A percentile compares a stretch with the other conserved stretches of the same genome.
Conservation (phyloP, 1,140 invertebrate genomes). For the Chrysopa pallens region DNA sequence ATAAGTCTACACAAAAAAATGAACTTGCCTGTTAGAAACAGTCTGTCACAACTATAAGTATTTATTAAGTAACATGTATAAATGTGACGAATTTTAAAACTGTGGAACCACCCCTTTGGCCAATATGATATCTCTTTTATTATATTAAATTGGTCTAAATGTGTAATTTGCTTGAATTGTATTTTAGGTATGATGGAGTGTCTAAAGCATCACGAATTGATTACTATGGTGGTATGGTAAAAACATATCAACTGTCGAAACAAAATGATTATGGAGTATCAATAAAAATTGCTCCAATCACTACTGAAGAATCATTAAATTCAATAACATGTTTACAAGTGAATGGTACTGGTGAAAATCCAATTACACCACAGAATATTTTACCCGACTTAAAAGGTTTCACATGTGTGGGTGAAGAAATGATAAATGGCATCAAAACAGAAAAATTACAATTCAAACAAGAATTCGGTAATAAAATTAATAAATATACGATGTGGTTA, state of each 20-base stretch:
- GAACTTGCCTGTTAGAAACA: no score
- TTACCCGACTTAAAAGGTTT: slow-evolving; percentile 69
- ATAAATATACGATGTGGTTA: slow-evolving; percentile 76
- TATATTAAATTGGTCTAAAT: no score
- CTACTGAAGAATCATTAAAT: slow-evolving; percentile 53
- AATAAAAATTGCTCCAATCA: slow-evolving; percentile 74
- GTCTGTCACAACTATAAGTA: no score
- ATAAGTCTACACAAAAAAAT: no score
- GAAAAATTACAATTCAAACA: slow-evolving; percentile 58
- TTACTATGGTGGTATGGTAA: slow-evolving; percentile 87
- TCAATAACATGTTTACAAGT: slow-evolving; percentile 65
- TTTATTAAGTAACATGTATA: no score
- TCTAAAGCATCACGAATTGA: slow-evolving; percentile 71
- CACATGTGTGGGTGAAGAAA: slow-evolving; percentile 39
- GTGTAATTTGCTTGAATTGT: no score
- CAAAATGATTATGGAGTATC: slow-evolving; percentile 46
- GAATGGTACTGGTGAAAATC: slow-evolving; percentile 47
- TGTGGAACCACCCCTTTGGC: no score
- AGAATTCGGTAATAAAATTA: slow-evolving; percentile 55
- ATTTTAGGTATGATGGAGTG: slow-evolving; percentile 38
- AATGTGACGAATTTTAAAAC: no score
- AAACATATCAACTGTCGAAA: slow-evolving; percentile 60
- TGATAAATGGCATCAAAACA: slow-evolving; percentile 38
- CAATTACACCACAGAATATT: slow-evolving; percentile 53
- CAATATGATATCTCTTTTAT: no score